Base-by-base conservation (phyloP, 2,888 invertebrate species). In the Penaeus monodon region DNA sequence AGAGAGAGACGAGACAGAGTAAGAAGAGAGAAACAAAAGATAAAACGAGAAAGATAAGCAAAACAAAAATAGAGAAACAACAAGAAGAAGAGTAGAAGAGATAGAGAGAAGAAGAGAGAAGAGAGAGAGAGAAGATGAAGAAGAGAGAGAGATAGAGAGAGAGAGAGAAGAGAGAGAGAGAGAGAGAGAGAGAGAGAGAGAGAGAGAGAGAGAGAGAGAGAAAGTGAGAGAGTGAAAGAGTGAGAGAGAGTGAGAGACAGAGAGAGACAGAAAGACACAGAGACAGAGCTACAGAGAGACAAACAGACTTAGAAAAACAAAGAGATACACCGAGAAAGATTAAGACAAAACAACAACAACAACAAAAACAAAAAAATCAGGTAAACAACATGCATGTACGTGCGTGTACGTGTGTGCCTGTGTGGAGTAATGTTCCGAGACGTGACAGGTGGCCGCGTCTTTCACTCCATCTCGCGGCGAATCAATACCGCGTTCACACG, bases 171-270 rank as follows among this genome's bases (percentile, higher is more conserved):
- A 68, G 68, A 68, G 68, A 68, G 68, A 68, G 68, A 68, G 68
- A 68, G 68, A 68, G 68, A 68, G 68, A 68, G 68, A 68, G 68
- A 68, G 68, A 27, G 68, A 27, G 68, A 27, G 49, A 57, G 63
- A n/a, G 78, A 57, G 78, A 24, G 63, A 27, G 78, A 57, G 78
- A 57, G 78, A 14, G 63, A 57, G 78, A 57, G 49, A 57, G 78
- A 24, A 27, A 57, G 78, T 2, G 22, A n/a, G 63, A n/a, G 63
- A 8, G 49, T 6, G 27, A 24, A 27, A 29, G 20, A 29, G n/a
- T 70, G 70, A 29, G 29, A 38, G 81, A 38, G 49, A 44, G 24
- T 22, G 81, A 81, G 68, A 6, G 27, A 38, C 44, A 22, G 44
- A 12, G 44, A 44, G 49, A 49, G 44, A 49, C 7, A 24, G 29